These are phyloP conservation scores for Phenacoccus solenopsis DNA, from an alignment of 1,140 invertebrate species.

Conservation along the genomic window DNA sequence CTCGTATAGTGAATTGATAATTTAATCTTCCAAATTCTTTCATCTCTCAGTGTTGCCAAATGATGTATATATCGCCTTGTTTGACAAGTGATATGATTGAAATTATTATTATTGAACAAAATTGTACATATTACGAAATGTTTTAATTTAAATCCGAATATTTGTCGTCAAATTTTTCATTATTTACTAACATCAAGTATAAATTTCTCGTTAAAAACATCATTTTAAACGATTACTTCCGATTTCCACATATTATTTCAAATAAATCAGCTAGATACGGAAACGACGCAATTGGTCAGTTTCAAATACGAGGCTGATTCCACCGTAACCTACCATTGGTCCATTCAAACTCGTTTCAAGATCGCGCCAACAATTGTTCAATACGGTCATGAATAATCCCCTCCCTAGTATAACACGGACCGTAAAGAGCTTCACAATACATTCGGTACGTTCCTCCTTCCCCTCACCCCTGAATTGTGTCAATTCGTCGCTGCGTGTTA, in stretches of 20 bases:
- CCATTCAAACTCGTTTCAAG: background rate
- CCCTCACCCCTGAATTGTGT: background rate
- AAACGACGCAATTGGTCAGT: background rate
- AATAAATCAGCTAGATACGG: background rate
- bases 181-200: no score
- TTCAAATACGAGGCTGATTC: background rate
- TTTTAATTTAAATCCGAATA: no score
- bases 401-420: background rate
- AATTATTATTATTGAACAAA: no score
- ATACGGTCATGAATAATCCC: conserved; percentile 1
- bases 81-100: no score
- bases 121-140: no score
- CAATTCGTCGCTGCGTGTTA: conserved; percentile 17
- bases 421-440: background rate
- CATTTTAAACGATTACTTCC: background rate
- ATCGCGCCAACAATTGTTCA: conserved; percentile 9
- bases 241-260: conserved; percentile 2
- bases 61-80: no score
- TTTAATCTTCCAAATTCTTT: no score
- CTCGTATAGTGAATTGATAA: no score
- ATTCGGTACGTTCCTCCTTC: background rate
- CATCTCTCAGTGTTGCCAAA: no score
- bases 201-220: no score
- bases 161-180: no score
- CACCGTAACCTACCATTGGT: background rate